Evolutionary conservation across 2,113 vertebrate species (phyloP).

Genomic region (Dendropsophus ebraccatus): DNA sequence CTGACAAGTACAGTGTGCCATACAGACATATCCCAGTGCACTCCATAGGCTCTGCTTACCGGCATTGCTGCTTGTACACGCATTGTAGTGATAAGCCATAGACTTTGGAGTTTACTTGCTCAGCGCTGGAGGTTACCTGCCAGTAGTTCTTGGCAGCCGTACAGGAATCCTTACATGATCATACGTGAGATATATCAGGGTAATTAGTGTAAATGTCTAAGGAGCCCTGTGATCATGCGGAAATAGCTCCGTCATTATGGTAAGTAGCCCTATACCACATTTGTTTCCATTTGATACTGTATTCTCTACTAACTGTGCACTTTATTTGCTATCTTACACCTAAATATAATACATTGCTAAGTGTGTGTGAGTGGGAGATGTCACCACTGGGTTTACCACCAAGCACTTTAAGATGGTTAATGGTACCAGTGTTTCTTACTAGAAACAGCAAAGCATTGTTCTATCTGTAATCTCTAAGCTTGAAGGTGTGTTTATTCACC

Average conservation of each 20-base stretch:
- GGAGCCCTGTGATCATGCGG: not conserved
- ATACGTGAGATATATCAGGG: not conserved
- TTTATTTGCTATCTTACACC: too few relatives aligned
- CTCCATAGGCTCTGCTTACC: not conserved
- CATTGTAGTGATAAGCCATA: slow-evolving; percentile 9
- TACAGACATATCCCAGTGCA: not conserved
- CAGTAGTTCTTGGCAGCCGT: not conserved
- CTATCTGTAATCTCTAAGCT: too few relatives aligned
- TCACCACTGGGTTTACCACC: too few relatives aligned
- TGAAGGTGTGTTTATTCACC: too few relatives aligned
- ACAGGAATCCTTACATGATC: not conserved
- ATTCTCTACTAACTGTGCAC: not conserved
- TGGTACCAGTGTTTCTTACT: too few relatives aligned
- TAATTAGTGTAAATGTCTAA: too few relatives aligned
- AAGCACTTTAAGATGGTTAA: too few relatives aligned
- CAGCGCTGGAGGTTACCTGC: not conserved
- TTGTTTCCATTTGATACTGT: not conserved
- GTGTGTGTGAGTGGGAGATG: too few relatives aligned
- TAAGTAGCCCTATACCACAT: not conserved
- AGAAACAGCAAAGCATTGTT: too few relatives aligned
- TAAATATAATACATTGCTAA: too few relatives aligned
- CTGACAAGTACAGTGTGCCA: too few relatives aligned
- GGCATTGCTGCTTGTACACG: slow-evolving; percentile 1
- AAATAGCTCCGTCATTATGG: not conserved
- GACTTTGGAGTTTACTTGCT: slow-evolving; percentile 19